Base-by-base conservation (phyloP, 2,888 invertebrate genomes). In the Troglohyphantes excavatus region DNA sequence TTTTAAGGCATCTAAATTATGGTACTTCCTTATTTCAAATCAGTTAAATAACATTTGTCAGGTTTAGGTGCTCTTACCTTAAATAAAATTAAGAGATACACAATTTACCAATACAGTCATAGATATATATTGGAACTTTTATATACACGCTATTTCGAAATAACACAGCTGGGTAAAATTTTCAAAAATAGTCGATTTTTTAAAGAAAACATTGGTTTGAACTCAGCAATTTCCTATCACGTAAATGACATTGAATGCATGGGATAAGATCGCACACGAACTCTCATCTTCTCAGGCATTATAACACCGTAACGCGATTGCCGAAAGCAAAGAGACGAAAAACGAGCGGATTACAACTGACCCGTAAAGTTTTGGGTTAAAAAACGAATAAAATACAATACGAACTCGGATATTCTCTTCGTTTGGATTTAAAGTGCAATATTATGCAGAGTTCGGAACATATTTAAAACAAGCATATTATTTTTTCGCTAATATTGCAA, bases 321-420 rank as follows among this genome's bases (percentile, higher is more conserved):
- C 39, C 63, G 21, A 33, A 78, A 78, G 63, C 78, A 78, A 65
- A 78, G 17, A 78, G n/a, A 29, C 29, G 68, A 17, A 68, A 68
- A 68, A 78, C 63, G 43, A 78, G 19, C 23, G 33, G 61, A 21
- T 75, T 75, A 61, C 61, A 75, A 61, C 21, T 78, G 78, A 78
- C 78, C 78, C 65, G 78, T 39, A 63, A 78, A 75, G 75, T 75
- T 75, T 53, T n/a, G 46, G 46, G 43, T 29, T 59, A 59, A 59
- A 59, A 27, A 65, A 23, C 26, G 65, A 65, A 23, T 78, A 78
- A 43, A 39, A 39, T 78, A 43, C 23, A 23, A 63, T 23, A 65
- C 23, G 39, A 78, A 63, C 63, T 59, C 17, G 19, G 7, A 43
- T n/a, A 26, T 33, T 33, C 33, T 78, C 65, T 63, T 23, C 39